phyloP scores from a whole-genome alignment of 2,888 invertebrate species.

The Meta bourneti region DNA sequence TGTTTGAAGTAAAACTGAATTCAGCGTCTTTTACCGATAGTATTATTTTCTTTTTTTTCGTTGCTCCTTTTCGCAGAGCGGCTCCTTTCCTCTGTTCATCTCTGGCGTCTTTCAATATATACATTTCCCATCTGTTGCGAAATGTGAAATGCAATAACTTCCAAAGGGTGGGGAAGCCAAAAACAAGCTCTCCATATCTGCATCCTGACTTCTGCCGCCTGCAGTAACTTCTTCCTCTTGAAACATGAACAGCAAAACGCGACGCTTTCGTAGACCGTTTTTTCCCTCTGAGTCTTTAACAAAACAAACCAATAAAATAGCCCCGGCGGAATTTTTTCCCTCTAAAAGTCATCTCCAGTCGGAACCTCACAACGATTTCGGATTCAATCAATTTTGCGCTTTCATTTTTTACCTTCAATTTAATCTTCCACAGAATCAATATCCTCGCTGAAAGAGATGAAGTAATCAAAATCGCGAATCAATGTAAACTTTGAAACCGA shows the following conservation, averaged over 20 bases:
- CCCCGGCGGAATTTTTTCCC: neutral
- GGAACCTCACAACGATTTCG: constrained; percentile 15
- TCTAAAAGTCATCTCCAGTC: constrained; percentile 17
- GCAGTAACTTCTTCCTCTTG: neutral
- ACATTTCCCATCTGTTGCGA: constrained; percentile 69
- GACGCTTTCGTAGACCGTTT: neutral
- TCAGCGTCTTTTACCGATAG: constrained; percentile 63
- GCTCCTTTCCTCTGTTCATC: constrained; percentile 24
- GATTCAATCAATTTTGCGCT: constrained; percentile 52
- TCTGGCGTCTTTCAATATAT: constrained; percentile 65
- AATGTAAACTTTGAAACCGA: constrained; percentile 2
- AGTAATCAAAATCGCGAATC: constrained; percentile 33
- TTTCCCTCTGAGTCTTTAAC: constrained; percentile 13
- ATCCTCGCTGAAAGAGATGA: neutral
- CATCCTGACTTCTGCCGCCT: constrained; percentile 22
- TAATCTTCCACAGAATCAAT: neutral
- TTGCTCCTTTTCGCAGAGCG: neutral
- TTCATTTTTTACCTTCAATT: constrained; percentile 25
- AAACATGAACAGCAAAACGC: constrained; percentile 25
- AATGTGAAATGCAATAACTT: constrained; percentile 71
- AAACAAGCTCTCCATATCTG: constrained; percentile 51
- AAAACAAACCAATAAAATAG: constrained; percentile 41
- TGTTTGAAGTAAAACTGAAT: constrained; percentile 61
- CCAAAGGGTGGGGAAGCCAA: constrained; percentile 8
- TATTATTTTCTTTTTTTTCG: constrained; percentile 18